Conservation (phyloP, 1,140 invertebrate species). For the Anthonomus grandis region DNA sequence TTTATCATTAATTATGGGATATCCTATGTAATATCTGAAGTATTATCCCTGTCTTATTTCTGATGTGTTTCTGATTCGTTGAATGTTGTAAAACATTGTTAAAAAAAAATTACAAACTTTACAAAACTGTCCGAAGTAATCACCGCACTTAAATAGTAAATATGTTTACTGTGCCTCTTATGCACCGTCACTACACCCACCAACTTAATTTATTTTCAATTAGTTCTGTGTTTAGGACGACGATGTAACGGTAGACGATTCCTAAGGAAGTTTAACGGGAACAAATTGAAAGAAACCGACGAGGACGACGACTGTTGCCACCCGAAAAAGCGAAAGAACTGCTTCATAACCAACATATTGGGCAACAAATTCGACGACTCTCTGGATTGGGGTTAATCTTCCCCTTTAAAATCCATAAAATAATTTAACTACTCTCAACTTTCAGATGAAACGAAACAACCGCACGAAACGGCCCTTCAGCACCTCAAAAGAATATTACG, state of each 20-base stretch:
- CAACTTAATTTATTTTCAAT: slow-evolving; percentile 7
- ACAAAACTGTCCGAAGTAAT: too few relatives aligned
- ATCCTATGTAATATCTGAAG: too few relatives aligned
- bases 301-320: slow-evolving; percentile 6
- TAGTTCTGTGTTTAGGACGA: slow-evolving; percentile 20
- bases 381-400: not conserved
- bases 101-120: too few relatives aligned
- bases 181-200: too few relatives aligned
- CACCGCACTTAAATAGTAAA: too few relatives aligned
- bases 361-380: slow-evolving; percentile 3
- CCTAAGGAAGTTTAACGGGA: slow-evolving; percentile 13
- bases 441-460: slow-evolving; percentile 4
- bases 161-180: too few relatives aligned
- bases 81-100: too few relatives aligned
- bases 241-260: slow-evolving; percentile 13
- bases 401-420: not conserved
- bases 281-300: slow-evolving; percentile 14
- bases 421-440: not conserved
- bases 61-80: too few relatives aligned
- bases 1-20: too few relatives aligned
- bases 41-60: too few relatives aligned
- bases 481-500: slow-evolving; percentile 43
- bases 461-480: slow-evolving; percentile 37
- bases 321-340: not conserved
- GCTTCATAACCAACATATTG: slow-evolving; percentile 25